Evolutionary conservation across 1,140 invertebrate species (phyloP).

Genomic region (Paraescarpia echinospica): DNA sequence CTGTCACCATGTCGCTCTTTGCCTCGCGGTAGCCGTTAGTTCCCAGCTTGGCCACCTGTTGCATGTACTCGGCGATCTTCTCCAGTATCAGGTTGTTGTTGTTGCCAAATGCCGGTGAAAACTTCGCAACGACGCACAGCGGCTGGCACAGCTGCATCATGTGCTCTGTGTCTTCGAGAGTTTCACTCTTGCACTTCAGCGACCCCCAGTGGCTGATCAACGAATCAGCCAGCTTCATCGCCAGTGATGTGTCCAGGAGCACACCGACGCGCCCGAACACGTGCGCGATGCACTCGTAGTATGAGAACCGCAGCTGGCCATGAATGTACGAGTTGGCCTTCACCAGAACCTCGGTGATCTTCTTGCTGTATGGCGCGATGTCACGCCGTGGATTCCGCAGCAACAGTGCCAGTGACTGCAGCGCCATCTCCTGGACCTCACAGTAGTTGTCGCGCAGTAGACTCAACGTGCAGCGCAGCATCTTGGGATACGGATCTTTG

Average conservation of each 20-base stretch:
- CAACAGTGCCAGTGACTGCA: conserved; percentile 12
- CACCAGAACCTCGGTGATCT: conserved; percentile 12
- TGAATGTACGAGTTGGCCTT: background rate
- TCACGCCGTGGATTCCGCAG: conserved; percentile 8
- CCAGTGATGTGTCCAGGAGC: background rate
- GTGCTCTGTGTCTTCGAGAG: background rate
- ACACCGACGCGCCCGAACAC: background rate
- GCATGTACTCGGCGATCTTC: conserved; percentile 12
- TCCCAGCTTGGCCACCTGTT: background rate
- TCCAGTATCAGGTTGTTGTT: conserved; percentile 16
- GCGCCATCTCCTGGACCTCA: conserved; percentile 20
- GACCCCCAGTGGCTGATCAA: conserved; percentile 16
- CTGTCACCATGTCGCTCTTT: conserved; percentile 12
- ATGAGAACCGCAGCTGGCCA: background rate
- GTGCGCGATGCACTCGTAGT: conserved; percentile 26
- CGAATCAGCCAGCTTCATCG: conserved; percentile 13
- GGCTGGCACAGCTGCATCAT: conserved; percentile 20
- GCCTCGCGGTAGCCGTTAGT: background rate
- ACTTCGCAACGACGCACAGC: conserved; percentile 23
- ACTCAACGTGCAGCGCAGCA: background rate
- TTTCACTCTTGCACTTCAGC: background rate
- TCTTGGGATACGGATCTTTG: conserved; percentile 15
- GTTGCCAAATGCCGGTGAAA: background rate
- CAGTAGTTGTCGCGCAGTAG: conserved; percentile 21
- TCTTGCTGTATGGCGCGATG: conserved; percentile 12